phyloP scores from a whole-genome alignment of 2,888 invertebrate species.

The Alviniconcha strummeri region DNA sequence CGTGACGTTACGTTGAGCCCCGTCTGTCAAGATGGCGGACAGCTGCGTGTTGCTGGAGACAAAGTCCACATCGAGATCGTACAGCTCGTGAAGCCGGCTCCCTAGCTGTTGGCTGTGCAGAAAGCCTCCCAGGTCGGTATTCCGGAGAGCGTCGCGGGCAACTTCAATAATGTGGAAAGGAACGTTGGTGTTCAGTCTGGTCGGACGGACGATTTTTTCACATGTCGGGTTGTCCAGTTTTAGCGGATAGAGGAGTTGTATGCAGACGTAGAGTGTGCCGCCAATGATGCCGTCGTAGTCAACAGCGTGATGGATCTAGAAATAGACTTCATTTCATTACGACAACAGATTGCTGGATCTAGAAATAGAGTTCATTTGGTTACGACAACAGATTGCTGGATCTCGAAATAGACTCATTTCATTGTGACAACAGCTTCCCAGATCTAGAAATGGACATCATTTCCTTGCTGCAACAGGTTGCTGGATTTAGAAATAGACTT shows the following conservation, averaged over 20 bases:
- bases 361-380: no score
- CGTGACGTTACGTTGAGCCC: constrained; percentile 7
- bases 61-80: constrained; percentile 19
- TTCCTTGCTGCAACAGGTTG: no score
- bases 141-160: not conserved
- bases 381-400: no score
- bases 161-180: constrained; percentile 14
- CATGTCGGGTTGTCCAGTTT: constrained; percentile 5
- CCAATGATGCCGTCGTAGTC: not conserved
- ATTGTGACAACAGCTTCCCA: no score
- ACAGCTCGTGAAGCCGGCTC: constrained; percentile 5
- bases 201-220: not conserved
- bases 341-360: no score
- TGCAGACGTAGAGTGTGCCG: constrained; percentile 6
- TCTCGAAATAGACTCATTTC: no score
- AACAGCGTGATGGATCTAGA: not conserved
- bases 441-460: no score
- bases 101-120: constrained; percentile 18
- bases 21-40: constrained; percentile 15
- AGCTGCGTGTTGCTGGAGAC: not conserved
- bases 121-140: not conserved
- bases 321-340: no score
- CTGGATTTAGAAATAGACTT: no score
- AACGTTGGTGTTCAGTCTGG: not conserved
- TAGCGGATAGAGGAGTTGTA: not conserved